phyloP scores from a whole-genome alignment of 2,888 invertebrate species.

The Idaea aversata region DNA sequence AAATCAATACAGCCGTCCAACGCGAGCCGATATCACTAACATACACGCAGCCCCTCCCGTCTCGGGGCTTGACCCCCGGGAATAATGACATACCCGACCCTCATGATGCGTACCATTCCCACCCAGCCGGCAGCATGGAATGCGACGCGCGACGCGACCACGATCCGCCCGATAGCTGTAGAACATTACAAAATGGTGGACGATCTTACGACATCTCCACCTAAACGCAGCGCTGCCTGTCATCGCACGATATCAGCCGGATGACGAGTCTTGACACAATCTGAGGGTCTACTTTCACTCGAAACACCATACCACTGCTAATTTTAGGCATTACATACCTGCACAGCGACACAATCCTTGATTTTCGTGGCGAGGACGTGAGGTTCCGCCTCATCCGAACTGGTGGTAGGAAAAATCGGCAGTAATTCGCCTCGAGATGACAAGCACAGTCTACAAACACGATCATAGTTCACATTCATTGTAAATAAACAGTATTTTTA shows the following conservation, averaged over 20 bases:
- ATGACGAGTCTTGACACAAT: slow-evolving; percentile 77
- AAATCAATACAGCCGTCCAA: slow-evolving; percentile 75
- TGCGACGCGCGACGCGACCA: slow-evolving; percentile 76
- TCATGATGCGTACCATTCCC: slow-evolving; percentile 71
- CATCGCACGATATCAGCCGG: slow-evolving; percentile 76
- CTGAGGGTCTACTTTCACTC: slow-evolving; percentile 78
- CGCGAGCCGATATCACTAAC: slow-evolving; percentile 60
- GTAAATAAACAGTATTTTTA: slow-evolving; percentile 71
- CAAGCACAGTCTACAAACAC: slow-evolving; percentile 83
- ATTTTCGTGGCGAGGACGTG: slow-evolving; percentile 82
- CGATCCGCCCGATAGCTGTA: slow-evolving; percentile 75
- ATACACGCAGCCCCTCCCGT: slow-evolving; percentile 56
- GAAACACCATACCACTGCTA: slow-evolving; percentile 59
- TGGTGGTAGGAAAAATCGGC: slow-evolving; percentile 81
- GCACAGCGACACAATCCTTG: slow-evolving; percentile 82
- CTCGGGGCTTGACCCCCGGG: slow-evolving; percentile 71
- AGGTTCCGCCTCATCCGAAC: slow-evolving; percentile 77
- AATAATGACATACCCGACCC: slow-evolving; percentile 71
- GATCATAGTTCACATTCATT: slow-evolving; percentile 78
- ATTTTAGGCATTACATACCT: slow-evolving; percentile 79
- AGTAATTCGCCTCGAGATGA: slow-evolving; percentile 81
- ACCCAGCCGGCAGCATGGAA: slow-evolving; percentile 74
- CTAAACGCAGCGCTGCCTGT: slow-evolving; percentile 74
- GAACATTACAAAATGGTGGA: slow-evolving; percentile 81
- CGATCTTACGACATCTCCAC: slow-evolving; percentile 82